These are phyloP conservation scores for Anthoscopus minutus DNA, from an alignment of 2,113 vertebrate genomes.

Conservation along the genomic window DNA sequence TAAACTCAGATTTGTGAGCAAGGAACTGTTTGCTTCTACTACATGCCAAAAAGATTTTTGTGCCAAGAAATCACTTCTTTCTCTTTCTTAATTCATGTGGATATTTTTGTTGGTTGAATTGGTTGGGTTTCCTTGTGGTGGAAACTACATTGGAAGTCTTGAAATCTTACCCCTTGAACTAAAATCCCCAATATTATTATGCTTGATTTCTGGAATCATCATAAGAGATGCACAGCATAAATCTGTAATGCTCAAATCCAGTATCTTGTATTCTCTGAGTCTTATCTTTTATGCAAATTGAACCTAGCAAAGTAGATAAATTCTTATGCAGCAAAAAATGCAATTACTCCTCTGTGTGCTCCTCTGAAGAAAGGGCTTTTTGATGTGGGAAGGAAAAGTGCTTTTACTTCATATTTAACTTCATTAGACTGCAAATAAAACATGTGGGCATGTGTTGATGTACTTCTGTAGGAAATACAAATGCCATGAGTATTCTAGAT, in stretches of 20 bases:
- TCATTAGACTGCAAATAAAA: not conserved
- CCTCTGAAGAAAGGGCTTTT: not conserved
- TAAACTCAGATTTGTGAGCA: not conserved
- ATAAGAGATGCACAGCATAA: not conserved
- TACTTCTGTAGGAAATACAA: not conserved
- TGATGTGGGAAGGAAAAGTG: not conserved
- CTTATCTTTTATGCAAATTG: not conserved
- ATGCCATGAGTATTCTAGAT: not conserved
- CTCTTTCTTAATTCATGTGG: not conserved
- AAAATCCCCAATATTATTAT: not conserved
- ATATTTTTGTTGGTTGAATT: not conserved
- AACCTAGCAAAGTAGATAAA: not conserved
- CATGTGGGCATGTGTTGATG: not conserved
- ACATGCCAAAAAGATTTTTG: not conserved
- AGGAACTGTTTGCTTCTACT: not conserved
- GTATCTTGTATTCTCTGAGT: not conserved
- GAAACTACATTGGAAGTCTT: not conserved
- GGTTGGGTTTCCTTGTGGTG: not conserved
- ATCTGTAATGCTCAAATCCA: not conserved
- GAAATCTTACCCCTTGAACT: not conserved
- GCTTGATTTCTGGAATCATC: not conserved
- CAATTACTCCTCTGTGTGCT: not conserved
- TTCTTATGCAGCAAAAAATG: not conserved
- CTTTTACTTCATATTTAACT: not conserved
- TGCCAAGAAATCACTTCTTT: not conserved